These are phyloP conservation scores for Nycticebus coucang DNA, from an alignment of 2,113 vertebrate genomes.

Conservation along the genomic window DNA sequence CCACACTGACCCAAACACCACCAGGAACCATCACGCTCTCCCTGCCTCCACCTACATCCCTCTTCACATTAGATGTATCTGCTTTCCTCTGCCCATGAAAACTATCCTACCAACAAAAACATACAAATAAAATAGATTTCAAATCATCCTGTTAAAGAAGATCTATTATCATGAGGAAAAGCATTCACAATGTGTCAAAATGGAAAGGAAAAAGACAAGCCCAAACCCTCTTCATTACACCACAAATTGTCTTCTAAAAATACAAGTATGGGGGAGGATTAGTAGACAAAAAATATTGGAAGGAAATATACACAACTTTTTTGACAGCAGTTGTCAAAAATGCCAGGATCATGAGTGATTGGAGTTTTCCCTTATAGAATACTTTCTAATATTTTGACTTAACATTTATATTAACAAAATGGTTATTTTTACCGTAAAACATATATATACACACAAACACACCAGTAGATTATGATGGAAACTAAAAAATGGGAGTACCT, in stretches of 20 bases:
- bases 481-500: not conserved
- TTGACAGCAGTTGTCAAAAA: not conserved
- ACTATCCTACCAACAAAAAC: not conserved
- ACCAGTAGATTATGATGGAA: not conserved
- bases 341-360: not conserved
- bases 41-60: not conserved
- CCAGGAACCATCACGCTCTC: not conserved
- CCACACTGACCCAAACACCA: not conserved
- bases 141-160: not conserved
- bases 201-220: not conserved
- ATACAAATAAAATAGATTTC: not conserved
- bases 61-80: not conserved
- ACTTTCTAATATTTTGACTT: not conserved
- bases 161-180: not conserved
- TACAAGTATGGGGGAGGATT: not conserved
- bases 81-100: not conserved
- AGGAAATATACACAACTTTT: not conserved
- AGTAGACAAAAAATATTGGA: not conserved
- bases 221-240: not conserved
- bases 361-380: conserved; percentile 14
- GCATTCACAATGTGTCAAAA: not conserved
- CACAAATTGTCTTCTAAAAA: not conserved
- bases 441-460: not conserved
- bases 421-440: not conserved
- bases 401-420: conserved; percentile 35